Evolutionary conservation across 37 sponge, comb jelly and placozoan genomes (phyloP), one percentile per base, ranked within the genome.

Genomic region (Cliona cf. orientalis): DNA sequence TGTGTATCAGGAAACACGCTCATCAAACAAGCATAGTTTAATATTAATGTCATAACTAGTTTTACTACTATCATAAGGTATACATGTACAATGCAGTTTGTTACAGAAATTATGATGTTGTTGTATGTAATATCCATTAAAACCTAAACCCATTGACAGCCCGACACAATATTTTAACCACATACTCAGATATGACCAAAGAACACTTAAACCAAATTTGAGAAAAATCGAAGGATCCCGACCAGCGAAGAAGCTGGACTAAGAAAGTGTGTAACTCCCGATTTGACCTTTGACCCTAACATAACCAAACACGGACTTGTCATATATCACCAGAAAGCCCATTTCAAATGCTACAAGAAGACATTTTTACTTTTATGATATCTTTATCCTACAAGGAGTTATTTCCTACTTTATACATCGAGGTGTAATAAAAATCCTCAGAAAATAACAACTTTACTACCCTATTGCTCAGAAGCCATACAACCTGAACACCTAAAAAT

Each of bases 211-310:
- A n/a, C n/a, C n/a, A 12, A 61, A 31, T 61, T 61, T 61, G 14
- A 61, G 31, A 61, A 61, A 61, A 61, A 61, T 61, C 28, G 28
- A 12, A 61, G 62, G 62, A 6, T 61, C 62, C 62, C 28, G 62
- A 61, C 25, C 55, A 19, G n/a, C n/a, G n/a, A n/a, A n/a, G n/a
- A n/a, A n/a, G n/a, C n/a, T n/a, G n/a, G n/a, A n/a, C n/a, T n/a
- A n/a, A n/a, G n/a, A 17, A 17, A 49, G 55, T 23, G 28, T 31
- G 23, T 17, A 61, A 19, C 11, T 23, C 25, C 28, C 4, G 28
- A 61, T 31, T 19, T 61, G 6, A 12, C 6, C 62, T 12, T 5
- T 61, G 62, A 61, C 62, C 62, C 62, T 61, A 61, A 61, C 28
- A 5, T 31, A 61, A 61, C 28, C 28, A 61, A 61, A 26, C 62